Percentiles rank a stretch among this genome's conserved stretches.
Evolutionary conservation across 37 sponge, comb jelly and placozoan species (phyloP).

Genomic region (Chondrilla cf. caribensis): DNA sequence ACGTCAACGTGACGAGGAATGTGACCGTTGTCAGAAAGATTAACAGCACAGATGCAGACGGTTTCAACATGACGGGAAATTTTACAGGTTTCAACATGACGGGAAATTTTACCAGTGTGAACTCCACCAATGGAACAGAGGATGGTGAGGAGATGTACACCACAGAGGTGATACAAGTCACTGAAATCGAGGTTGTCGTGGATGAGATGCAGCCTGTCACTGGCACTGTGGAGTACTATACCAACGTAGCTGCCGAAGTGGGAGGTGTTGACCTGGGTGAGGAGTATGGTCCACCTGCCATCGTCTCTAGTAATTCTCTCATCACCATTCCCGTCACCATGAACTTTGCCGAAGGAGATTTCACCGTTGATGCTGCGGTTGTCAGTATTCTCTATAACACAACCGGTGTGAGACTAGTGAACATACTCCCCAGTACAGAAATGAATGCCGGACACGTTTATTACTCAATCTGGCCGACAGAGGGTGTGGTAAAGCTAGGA

Average conservation of each 20-base stretch:
- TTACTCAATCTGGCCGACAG: background rate
- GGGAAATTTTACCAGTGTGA: background rate
- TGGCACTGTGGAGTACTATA: conserved; percentile 19
- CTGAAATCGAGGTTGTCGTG: background rate
- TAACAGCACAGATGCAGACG: background rate
- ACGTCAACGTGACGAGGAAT: conserved; percentile 12
- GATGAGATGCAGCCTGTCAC: background rate
- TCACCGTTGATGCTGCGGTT: background rate
- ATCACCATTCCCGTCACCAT: conserved; percentile 33
- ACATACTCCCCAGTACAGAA: background rate
- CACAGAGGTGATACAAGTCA: background rate
- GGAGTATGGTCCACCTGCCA: background rate
- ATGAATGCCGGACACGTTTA: conserved; percentile 2
- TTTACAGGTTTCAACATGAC: background rate
- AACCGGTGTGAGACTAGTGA: conserved; percentile 20
- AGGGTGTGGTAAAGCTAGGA: conserved; percentile 27
- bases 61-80: background rate
- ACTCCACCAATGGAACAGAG: background rate
- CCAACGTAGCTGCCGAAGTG: conserved; percentile 41
- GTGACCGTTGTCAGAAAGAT: background rate
- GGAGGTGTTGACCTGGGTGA: conserved; percentile 57
- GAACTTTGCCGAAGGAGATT: conserved; percentile 28
- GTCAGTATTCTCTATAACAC: conserved; percentile 11
- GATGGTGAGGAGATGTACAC: background rate
- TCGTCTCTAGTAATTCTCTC: background rate